phyloP scores from a whole-genome alignment of 2,797 vertebrate species.

The Lophius americanus region DNA sequence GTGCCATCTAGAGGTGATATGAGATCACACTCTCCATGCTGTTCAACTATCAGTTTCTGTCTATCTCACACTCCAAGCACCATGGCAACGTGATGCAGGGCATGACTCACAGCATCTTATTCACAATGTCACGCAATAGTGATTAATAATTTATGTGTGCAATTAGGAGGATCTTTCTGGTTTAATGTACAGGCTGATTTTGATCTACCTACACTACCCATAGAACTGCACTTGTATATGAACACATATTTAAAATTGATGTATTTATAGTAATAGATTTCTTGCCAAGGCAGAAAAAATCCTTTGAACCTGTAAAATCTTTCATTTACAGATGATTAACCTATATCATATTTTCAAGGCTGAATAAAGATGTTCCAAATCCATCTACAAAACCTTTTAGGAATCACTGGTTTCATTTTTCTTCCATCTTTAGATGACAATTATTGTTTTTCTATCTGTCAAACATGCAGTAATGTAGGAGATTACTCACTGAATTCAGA shows the following conservation, averaged over 20 bases:
- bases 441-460: not conserved
- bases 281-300: conserved; percentile 60
- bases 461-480: conserved; percentile 4
- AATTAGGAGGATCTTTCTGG: conserved; percentile 40
- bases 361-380: conserved; percentile 24
- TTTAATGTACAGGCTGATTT: conserved; percentile 40
- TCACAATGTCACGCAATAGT: conserved; percentile 35
- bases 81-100: conserved; percentile 15
- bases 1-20: conserved; percentile 60
- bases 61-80: conserved; percentile 19
- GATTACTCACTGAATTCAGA: conserved; percentile 8
- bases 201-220: conserved; percentile 36
- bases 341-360: conserved; percentile 19
- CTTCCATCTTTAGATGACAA: conserved; percentile 2
- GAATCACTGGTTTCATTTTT: conserved; percentile 41
- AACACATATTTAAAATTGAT: conserved; percentile 51
- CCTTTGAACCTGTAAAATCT: conserved; percentile 59
- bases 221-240: conserved; percentile 51
- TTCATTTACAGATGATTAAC: conserved; percentile 36
- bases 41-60: conserved; percentile 23
- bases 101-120: conserved; percentile 25
- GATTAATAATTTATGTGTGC: conserved; percentile 38
- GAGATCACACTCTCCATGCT: not conserved
- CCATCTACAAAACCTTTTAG: conserved; percentile 28
- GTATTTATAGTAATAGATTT: conserved; percentile 57